Percentiles rank a stretch among this genome's conserved stretches.
phyloP scores from a whole-genome alignment of 2,888 invertebrate genomes.

The Dynastes grantii region DNA sequence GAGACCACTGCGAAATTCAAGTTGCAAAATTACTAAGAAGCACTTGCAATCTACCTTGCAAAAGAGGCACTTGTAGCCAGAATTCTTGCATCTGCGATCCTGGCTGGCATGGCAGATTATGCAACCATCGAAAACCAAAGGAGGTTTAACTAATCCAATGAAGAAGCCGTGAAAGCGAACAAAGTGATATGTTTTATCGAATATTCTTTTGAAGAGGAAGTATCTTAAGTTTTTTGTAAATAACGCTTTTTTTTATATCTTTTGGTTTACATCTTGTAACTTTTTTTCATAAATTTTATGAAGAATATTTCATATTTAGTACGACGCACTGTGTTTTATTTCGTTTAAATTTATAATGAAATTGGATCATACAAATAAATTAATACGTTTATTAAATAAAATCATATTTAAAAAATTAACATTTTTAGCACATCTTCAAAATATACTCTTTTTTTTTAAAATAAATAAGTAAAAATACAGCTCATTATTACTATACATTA shows the following conservation, averaged over 20 bases:
- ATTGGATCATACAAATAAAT: not conserved
- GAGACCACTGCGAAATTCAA: slow-evolving; percentile 94
- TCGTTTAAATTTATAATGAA: not conserved
- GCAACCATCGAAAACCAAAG: slow-evolving; percentile 79
- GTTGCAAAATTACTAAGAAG: slow-evolving; percentile 79
- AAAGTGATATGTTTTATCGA: slow-evolving; percentile 24
- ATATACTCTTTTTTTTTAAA: not conserved
- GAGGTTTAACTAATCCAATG: slow-evolving; percentile 39
- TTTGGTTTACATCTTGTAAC: no score
- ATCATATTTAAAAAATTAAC: slow-evolving; percentile 9
- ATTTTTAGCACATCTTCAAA: slow-evolving; percentile 5
- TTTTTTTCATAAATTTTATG: not conserved
- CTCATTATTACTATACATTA: not conserved
- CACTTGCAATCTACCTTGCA: slow-evolving; percentile 82
- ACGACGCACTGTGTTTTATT: no score
- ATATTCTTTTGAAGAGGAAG: slow-evolving; percentile 10
- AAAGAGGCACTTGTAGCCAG: slow-evolving; percentile 83
- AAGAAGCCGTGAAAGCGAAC: not conserved
- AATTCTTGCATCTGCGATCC: slow-evolving; percentile 84
- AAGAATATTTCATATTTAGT: no score
- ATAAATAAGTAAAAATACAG: slow-evolving; percentile 1
- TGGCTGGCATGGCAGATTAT: slow-evolving; percentile 88
- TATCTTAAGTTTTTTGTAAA: not conserved
- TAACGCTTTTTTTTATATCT: not conserved
- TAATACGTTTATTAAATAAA: slow-evolving; percentile 9